Conservation (phyloP, 2,797 vertebrate genomes). For the Sphenopsis melanotis region DNA sequence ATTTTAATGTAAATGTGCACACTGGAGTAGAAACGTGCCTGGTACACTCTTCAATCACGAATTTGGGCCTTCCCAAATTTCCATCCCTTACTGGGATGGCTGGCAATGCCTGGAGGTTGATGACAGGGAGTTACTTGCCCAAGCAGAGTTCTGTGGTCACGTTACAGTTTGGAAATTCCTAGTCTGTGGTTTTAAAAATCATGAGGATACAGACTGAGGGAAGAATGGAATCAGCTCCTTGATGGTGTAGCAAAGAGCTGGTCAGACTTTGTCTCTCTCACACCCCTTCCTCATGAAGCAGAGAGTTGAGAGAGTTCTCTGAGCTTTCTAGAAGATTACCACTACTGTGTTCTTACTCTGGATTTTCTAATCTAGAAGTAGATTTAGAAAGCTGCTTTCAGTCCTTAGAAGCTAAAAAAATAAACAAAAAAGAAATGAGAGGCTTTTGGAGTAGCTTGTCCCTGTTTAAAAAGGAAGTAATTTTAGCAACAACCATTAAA, state of each 20-base stretch:
- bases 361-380: neutral
- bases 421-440: neutral
- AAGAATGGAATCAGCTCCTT: neutral
- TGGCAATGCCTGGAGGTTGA: neutral
- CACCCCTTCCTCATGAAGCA: constrained; percentile 15
- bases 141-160: neutral
- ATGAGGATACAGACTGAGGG: neutral
- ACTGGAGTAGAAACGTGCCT: neutral
- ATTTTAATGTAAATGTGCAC: neutral
- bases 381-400: neutral
- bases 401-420: neutral
- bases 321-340: neutral
- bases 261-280: neutral
- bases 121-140: neutral
- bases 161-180: neutral
- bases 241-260: neutral
- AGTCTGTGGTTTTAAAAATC: neutral
- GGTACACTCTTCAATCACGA: neutral
- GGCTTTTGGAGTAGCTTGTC: constrained; percentile 3
- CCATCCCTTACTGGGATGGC: neutral
- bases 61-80: neutral
- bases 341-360: neutral
- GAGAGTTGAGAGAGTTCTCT: neutral
- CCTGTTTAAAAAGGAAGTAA: neutral
- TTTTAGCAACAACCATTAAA: neutral